Evolutionary conservation across 2,888 invertebrate genomes (phyloP).

Genomic region (Rosalia funebris): DNA sequence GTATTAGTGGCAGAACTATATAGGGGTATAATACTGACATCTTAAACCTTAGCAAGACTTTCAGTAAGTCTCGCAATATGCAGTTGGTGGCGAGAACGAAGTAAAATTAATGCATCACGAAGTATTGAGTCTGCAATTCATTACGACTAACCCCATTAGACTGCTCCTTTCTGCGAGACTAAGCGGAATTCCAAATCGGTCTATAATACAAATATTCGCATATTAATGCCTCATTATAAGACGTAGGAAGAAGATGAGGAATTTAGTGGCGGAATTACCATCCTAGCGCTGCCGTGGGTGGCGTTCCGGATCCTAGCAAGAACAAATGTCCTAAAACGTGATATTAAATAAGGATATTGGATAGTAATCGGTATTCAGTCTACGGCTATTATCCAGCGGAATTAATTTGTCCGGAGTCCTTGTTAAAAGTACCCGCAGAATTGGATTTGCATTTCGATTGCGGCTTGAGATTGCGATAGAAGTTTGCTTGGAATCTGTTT

Average conservation of each 20-base stretch:
- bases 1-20: no score
- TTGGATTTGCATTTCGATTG: conserved; percentile 40
- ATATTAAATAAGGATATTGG: conserved; percentile 26
- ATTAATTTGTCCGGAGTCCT: conserved; percentile 44
- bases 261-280: conserved; percentile 1
- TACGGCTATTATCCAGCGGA: conserved; percentile 41
- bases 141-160: conserved; percentile 15
- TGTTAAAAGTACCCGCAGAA: conserved; percentile 44
- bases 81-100: no score
- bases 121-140: conserved; percentile 6
- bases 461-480: conserved; percentile 42
- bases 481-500: conserved; percentile 40
- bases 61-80: no score
- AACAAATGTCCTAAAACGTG: not conserved
- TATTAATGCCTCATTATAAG: conserved; percentile 26
- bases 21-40: not conserved
- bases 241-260: conserved; percentile 21
- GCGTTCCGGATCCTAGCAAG: not conserved
- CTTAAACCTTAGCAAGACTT: no score
- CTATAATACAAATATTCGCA: conserved; percentile 20
- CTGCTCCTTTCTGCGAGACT: conserved; percentile 9
- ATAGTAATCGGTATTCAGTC: conserved; percentile 45
- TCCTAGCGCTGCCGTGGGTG: no score
- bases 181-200: conserved; percentile 16
- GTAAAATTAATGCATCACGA: conserved; percentile 10